Evolutionary conservation across 2,113 vertebrate species (phyloP).

Genomic region (Brachyhypopomus gauderio): DNA sequence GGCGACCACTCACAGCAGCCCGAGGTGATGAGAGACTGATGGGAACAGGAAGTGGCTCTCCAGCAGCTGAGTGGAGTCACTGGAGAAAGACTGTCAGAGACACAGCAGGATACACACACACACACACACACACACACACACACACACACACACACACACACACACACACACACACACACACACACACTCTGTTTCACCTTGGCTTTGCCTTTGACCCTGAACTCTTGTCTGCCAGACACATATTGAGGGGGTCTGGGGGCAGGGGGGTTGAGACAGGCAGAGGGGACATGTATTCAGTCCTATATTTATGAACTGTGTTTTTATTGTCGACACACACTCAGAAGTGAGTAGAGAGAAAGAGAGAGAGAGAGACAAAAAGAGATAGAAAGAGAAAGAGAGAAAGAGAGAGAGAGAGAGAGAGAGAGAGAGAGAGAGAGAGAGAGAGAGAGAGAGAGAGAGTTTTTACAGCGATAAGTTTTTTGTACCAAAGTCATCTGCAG

Average conservation of each 20-base stretch:
- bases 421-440: too few species aligned
- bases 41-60: conserved; percentile 45
- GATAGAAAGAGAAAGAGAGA: not conserved
- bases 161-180: conserved; percentile 20
- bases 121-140: conserved; percentile 36
- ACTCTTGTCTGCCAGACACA: conserved; percentile 27
- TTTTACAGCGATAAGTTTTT: too few species aligned
- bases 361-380: not conserved
- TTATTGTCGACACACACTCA: not conserved
- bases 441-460: not conserved
- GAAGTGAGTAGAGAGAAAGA: not conserved
- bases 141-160: conserved; percentile 8
- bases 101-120: not conserved
- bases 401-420: too few species aligned
- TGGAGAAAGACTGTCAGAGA: conserved; percentile 4
- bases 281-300: not conserved
- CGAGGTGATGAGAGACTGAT: conserved; percentile 49
- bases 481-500: too few species aligned
- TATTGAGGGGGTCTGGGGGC: conserved; percentile 1
- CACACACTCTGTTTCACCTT: conserved; percentile 38
- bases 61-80: conserved; percentile 35
- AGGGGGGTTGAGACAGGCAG: not conserved
- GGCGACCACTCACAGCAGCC: conserved; percentile 25
- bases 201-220: conserved; percentile 41
- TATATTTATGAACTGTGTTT: too few species aligned